Evolutionary conservation across 1,140 invertebrate species (phyloP), one percentile per base, ranked within the genome.

Genomic region (Contarinia nasturtii): DNA sequence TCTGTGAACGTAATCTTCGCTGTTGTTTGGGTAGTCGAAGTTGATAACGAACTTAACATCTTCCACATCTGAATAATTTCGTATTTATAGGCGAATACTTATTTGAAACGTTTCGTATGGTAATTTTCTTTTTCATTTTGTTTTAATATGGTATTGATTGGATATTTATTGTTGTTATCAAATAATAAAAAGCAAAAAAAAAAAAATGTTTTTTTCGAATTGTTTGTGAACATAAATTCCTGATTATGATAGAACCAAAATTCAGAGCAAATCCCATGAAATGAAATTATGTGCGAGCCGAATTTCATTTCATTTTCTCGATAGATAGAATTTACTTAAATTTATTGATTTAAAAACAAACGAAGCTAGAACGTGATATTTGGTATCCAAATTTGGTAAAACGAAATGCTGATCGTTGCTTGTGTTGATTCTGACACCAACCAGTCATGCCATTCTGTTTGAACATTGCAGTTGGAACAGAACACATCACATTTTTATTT

Each of bases 21-120:
- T 94, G 64, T 90, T 90, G 56, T 87, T 93, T 15, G 96, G 95
- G 70, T 98, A 99, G 68, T 99, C 96, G 74, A 88, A 98, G 75
- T 99, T 99, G 61, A 99, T 95, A 37, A 99, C 96, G 76, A 94
- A 98, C 68, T 98, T 97, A 48, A 99, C 93, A 72, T 99, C 96
- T 69, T 96, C 89, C 61, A 99, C 94, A 81, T 98, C 94, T 98
- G 73, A 66, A 44, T 48, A 15, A n/a, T 46, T 49, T 51, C 54
- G 57, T 53, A 36, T 49, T 18, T 50, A n/a, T 42, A 27, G 27
- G 12, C 45, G 45, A 46, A 44, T 43, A 7, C 45, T 18, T 21
- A 34, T 51, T 41, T 41, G 33, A 48, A 36, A 45, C 19, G 44
- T 20, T 41, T 17, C 40, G 22, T 34, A 48, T 27, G 27, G 27